Evolutionary conservation across 2,797 vertebrate genomes (phyloP), one percentile per base, ranked within the genome.

Genomic region (Distichodus sexfasciatus): DNA sequence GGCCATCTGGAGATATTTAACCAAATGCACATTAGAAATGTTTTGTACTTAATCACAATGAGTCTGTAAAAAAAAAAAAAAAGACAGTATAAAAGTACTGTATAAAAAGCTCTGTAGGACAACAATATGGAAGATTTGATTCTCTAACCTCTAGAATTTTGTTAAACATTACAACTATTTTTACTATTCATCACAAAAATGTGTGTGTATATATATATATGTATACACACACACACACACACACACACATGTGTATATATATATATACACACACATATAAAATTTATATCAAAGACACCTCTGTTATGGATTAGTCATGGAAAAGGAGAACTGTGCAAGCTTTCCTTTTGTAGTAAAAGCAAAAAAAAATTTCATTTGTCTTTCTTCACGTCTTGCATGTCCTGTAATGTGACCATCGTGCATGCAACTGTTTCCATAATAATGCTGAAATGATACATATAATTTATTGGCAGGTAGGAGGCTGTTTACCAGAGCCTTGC

Each of bases 401-500:
- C n/a, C n/a, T n/a, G n/a, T n/a, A n/a, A n/a, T n/a, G n/a, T n/a
- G n/a, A n/a, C n/a, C n/a, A n/a, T n/a, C n/a, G n/a, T n/a, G n/a
- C n/a, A n/a, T n/a, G n/a, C 10, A 44, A 11, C 4, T 2, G 54
- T 11, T 47, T 38, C 29, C 47, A 47, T 19, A 48, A 29, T n/a
- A 50, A 43, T 40, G 23, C 29, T 51, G 6, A 29, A 9, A 24
- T 24, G 8, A 21, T 17, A 24, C 26, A 24, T 33, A 36, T 55
- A 35, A n/a, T 15, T 41, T 63, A 24, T 40, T 26, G 55, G 28
- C 5, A 28, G 44, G 21, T 6, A 58, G 54, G 5, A 28, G 21
- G 26, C 23, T 40, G 15, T 50, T 33, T 72, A 51, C 26, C 4
- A 61, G 40, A 66, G 57, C 53, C 57, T 67, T 78, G 71, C 44